Percentiles rank a stretch among this genome's conserved stretches.
Conservation (phyloP, 1,140 invertebrate species). For the Caenorhabditis latens region DNA sequence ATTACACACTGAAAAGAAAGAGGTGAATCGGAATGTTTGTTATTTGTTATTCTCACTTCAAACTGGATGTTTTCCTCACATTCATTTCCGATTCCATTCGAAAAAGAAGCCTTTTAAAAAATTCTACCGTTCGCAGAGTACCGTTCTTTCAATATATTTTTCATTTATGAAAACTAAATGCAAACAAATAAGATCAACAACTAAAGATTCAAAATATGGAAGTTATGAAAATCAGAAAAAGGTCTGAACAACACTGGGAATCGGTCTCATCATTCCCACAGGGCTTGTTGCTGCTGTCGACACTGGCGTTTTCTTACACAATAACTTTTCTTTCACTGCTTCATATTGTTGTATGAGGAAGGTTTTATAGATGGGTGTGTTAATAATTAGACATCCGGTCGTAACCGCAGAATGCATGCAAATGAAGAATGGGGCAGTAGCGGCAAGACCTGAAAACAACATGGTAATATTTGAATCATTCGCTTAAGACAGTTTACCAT, state of each 20-base stretch:
- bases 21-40: slow-evolving; percentile 13
- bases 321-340: not conserved
- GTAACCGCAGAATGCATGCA: slow-evolving; percentile 8
- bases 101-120: too few species aligned
- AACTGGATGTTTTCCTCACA: not conserved
- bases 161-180: too few species aligned
- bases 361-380: not conserved
- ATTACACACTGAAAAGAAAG: not conserved
- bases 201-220: too few species aligned
- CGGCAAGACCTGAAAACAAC: not conserved
- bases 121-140: too few species aligned
- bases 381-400: slow-evolving; percentile 10
- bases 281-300: not conserved
- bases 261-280: not conserved
- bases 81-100: not conserved
- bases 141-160: too few species aligned
- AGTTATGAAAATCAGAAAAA: not conserved
- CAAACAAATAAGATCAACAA: too few species aligned
- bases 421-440: slow-evolving; percentile 29
- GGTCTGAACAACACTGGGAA: not conserved
- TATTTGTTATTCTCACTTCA: slow-evolving; percentile 39
- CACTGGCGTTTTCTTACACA: not conserved
- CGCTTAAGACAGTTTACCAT: not conserved
- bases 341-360: not conserved
- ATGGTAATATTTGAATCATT: not conserved